phyloP scores from a whole-genome alignment of 2,888 invertebrate species.

The Meteorus cinctellus region DNA sequence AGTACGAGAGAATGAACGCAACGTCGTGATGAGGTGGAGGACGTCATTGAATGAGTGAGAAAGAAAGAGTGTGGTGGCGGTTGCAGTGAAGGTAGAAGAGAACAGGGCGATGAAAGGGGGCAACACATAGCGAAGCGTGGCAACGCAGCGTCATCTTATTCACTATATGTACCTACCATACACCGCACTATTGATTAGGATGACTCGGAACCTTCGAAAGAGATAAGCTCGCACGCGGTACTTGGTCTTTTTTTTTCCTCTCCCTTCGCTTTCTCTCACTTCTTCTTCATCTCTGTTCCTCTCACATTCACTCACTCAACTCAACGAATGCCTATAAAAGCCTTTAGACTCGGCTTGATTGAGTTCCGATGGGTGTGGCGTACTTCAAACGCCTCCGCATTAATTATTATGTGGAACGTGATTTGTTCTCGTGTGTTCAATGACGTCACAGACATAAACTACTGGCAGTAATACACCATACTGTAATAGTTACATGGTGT shows the following conservation, averaged over 20 bases:
- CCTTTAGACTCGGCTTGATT: constrained; percentile 64
- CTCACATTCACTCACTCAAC: constrained; percentile 48
- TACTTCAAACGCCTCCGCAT: constrained; percentile 68
- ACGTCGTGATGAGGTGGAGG: not conserved
- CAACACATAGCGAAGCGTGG: not conserved
- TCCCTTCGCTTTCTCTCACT: constrained; percentile 1
- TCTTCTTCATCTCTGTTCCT: constrained; percentile 50
- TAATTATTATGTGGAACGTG: constrained; percentile 63
- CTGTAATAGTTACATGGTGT: not conserved
- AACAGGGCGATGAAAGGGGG: not conserved
- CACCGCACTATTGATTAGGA: constrained; percentile 66
- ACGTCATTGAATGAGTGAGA: not conserved
- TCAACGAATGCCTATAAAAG: constrained; percentile 41
- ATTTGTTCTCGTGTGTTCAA: constrained; percentile 48
- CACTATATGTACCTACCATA: constrained; percentile 51
- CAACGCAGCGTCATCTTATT: constrained; percentile 59
- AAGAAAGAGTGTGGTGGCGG: not conserved
- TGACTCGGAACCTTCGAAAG: constrained; percentile 62
- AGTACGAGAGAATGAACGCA: not conserved
- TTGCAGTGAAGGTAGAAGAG: not conserved
- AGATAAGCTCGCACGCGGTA: constrained; percentile 60
- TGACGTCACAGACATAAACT: constrained; percentile 12
- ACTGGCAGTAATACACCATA: not conserved
- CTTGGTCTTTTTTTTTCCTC: not conserved
- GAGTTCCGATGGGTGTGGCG: constrained; percentile 70